A percentile compares a stretch with the other conserved stretches of the same genome.
Conservation (phyloP, 1,140 invertebrate species). For the Elysia chlorotica region DNA sequence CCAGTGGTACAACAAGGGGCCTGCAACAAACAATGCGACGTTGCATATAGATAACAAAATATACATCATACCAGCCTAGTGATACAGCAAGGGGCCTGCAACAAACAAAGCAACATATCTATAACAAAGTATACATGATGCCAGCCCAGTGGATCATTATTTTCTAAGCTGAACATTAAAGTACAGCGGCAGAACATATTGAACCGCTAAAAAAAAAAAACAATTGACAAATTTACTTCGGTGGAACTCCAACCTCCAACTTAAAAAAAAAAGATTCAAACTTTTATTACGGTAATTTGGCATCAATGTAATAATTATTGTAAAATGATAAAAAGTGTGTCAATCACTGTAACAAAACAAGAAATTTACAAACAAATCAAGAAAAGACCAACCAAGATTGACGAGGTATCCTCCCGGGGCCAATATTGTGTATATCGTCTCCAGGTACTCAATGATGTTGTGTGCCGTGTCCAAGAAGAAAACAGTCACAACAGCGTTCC, state of each 20-base stretch:
- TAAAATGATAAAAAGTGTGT: neutral
- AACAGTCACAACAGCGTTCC: constrained; percentile 93
- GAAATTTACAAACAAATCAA: no score
- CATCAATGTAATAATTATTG: neutral
- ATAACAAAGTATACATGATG: neutral
- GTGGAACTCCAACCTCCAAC: no score
- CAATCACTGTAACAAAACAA: no score
- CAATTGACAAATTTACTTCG: no score
- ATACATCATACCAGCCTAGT: constrained; percentile 93
- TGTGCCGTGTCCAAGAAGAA: constrained; percentile 99
- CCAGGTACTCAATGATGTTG: constrained; percentile 93
- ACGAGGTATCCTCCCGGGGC: constrained; percentile 74
- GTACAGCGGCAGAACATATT: no score
- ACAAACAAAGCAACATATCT: constrained; percentile 13
- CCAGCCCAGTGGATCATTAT: no score
- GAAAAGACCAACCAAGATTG: constrained; percentile 61
- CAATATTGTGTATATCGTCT: constrained; percentile 90
- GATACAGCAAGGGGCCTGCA: constrained; percentile 91
- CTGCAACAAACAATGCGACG: constrained; percentile 70
- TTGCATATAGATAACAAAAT: no score
- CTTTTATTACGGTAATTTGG: neutral
- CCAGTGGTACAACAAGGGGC: constrained; percentile 94
- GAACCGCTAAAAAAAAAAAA: no score
- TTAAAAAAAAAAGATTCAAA: no score
- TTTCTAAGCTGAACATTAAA: no score